Evolutionary conservation across 2,888 invertebrate species (phyloP), one percentile per base, ranked within the genome.

Genomic region (Ecliptopera silaceata): DNA sequence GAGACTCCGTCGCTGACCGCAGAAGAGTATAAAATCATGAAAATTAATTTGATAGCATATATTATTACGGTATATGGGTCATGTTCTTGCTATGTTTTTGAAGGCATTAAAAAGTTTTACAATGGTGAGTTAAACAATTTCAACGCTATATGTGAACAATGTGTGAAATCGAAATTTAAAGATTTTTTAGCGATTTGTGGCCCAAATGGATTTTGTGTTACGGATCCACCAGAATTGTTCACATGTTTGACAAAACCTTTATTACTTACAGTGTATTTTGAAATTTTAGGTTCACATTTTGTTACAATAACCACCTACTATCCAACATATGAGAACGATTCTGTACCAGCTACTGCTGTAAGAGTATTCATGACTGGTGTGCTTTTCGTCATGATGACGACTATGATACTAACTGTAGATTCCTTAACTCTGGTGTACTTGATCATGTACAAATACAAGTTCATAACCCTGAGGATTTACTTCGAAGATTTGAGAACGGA

Each of bases 361-460:
- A 68, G 90, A 56, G 64, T 85, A 1, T 70, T 76, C 15, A 74
- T 69, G 1, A 87, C 91, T 1, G 4, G 72, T 0, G 62, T 83
- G 5, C 66, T 89, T 0, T 68, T 65, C 4, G 4, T 79, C 0
- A 76, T 89, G 79, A 56, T 89, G 77, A 32, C 82, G 12, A 79
- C 76, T 0, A 88, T 91, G 88, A 84, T 86, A 1, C 55, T 86
- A n/a, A 73, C 79, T 0, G 79, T 84, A 0, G 90, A 90, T 53
- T 64, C 75, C 1, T 79, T 82, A 34, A 80, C 82, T 0, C 76
- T 90, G 74, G 65, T 77, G 1, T 78, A 82, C 48, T 68, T 91
- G 11, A 86, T 89, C 6, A 83, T 87, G 69, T 84, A 79, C 53
- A 88, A 88, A 58, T 88, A 88, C 57, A 91, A 91, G 64, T 83